Evolutionary conservation across 2,113 vertebrate genomes (phyloP).

Genomic region (Microtus montanus): DNA sequence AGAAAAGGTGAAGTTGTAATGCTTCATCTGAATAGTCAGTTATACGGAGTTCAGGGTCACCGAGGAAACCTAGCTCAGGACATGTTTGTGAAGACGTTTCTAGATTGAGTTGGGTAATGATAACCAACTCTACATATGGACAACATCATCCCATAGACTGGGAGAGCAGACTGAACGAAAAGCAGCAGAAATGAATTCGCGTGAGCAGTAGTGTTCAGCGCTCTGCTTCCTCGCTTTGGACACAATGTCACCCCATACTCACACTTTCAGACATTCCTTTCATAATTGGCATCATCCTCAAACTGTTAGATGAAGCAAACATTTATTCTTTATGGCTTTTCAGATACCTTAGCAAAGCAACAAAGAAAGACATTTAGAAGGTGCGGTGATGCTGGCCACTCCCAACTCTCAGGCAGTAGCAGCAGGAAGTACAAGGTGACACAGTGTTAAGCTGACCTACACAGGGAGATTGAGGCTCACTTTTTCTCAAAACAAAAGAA

Average conservation of each 20-base stretch:
- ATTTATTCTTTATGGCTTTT: background rate
- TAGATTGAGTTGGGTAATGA: background rate
- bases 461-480: too few relatives aligned
- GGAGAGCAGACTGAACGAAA: background rate
- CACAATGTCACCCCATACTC: background rate
- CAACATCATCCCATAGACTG: background rate
- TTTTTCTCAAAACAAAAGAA: too few relatives aligned
- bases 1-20: background rate
- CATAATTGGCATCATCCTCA: background rate
- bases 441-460: too few relatives aligned
- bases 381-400: background rate
- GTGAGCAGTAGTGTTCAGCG: background rate
- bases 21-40: background rate
- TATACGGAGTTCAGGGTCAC: background rate
- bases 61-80: background rate
- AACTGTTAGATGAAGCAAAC: background rate
- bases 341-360: background rate
- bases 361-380: background rate
- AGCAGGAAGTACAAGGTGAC: too few relatives aligned
- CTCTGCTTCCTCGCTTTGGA: background rate
- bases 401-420: background rate
- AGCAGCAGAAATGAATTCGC: background rate
- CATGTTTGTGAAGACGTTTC: background rate
- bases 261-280: background rate
- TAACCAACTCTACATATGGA: background rate